phyloP scores from a whole-genome alignment of 2,797 vertebrate species.

The Luscinia megarhynchos region DNA sequence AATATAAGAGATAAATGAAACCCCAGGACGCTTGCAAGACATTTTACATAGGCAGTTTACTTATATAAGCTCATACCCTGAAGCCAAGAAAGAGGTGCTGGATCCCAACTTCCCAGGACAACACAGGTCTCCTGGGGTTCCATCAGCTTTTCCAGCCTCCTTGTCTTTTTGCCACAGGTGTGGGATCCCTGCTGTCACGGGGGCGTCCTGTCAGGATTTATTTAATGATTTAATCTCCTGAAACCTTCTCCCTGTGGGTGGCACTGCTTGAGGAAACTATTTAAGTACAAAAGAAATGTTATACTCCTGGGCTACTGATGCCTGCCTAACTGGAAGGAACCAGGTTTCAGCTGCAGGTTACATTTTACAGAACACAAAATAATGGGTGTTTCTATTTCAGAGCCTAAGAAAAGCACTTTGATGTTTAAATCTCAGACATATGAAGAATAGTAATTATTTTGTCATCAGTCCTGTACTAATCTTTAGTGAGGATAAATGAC shows the following conservation, averaged over 20 bases:
- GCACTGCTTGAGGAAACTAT: neutral
- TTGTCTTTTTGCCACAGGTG: neutral
- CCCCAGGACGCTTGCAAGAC: neutral
- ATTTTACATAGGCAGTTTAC: neutral
- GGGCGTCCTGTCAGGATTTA: neutral
- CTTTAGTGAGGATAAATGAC: neutral
- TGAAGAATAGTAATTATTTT: neutral
- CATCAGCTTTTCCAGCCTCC: neutral
- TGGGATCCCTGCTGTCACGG: neutral
- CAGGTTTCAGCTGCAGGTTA: neutral
- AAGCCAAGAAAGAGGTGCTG: neutral
- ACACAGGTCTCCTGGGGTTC: neutral
- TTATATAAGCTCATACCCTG: neutral
- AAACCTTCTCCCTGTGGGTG: neutral
- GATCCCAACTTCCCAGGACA: neutral
- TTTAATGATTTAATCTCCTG: neutral
- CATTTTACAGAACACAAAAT: neutral
- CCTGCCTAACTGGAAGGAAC: neutral
- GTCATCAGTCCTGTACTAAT: neutral
- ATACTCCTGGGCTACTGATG: neutral
- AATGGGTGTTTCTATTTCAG: neutral
- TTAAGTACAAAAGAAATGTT: neutral
- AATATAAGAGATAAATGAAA: neutral
- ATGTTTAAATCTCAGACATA: neutral
- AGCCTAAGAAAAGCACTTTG: neutral